These are phyloP conservation scores for Agrilus mali DNA, from an alignment of 2,888 invertebrate genomes.

Conservation along the genomic window DNA sequence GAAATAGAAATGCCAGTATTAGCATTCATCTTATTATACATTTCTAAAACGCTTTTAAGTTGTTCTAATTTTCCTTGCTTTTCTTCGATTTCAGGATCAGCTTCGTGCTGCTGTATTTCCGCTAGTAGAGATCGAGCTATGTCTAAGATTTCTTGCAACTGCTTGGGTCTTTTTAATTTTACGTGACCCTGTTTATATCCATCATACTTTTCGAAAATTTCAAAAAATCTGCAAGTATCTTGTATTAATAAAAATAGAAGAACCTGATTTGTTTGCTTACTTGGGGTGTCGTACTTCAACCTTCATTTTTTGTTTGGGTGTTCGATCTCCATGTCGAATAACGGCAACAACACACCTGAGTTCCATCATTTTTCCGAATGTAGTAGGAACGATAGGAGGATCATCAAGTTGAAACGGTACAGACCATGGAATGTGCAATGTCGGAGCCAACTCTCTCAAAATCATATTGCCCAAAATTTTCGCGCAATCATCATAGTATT, in stretches of 20 bases:
- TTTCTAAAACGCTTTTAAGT: constrained; percentile 96
- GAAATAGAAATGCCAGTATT: background rate
- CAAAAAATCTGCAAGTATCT: constrained; percentile 67
- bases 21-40: constrained; percentile 50
- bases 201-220: constrained; percentile 95
- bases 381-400: constrained; percentile 97
- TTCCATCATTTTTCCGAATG: constrained; percentile 94
- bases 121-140: constrained; percentile 82
- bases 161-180: constrained; percentile 93
- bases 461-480: constrained; percentile 98
- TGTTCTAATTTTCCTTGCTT: constrained; percentile 96
- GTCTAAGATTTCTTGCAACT: constrained; percentile 94
- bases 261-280: constrained; percentile 34
- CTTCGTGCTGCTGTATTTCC: constrained; percentile 79
- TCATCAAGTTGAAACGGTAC: constrained; percentile 96
- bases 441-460: constrained; percentile 84
- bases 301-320: constrained; percentile 99
- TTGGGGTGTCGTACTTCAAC: constrained; percentile 95
- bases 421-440: constrained; percentile 93
- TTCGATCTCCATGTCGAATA: constrained; percentile 95
- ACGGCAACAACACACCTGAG: constrained; percentile 92
- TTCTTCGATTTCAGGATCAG: constrained; percentile 89
- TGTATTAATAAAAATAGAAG: constrained; percentile 8
- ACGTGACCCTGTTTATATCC: constrained; percentile 93
- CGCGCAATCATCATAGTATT: constrained; percentile 99